Conservation (phyloP, 64 coral and sea anemone species). For the Dendrophyllia cribrosa region DNA sequence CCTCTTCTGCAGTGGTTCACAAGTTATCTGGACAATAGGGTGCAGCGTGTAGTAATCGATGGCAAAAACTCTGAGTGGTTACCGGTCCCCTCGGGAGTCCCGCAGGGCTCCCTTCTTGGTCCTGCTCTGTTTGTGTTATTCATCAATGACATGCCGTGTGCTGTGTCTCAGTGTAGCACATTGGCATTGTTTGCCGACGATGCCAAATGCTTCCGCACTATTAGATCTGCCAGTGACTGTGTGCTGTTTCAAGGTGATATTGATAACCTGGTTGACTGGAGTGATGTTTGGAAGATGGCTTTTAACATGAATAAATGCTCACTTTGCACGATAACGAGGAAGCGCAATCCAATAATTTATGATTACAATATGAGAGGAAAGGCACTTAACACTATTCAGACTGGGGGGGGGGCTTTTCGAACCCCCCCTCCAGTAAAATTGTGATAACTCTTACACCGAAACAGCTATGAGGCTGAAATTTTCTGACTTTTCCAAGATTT, state of each 20-base stretch:
- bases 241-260: constrained; percentile 43
- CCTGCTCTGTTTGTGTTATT: constrained; percentile 60
- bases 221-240: constrained; percentile 33
- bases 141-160: constrained; percentile 51
- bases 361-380: too few species aligned
- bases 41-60: constrained; percentile 49
- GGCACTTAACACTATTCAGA: too few species aligned
- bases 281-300: constrained; percentile 42
- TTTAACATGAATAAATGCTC: constrained; percentile 69
- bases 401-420: too few species aligned
- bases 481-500: too few species aligned
- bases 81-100: constrained; percentile 15
- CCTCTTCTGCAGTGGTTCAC: constrained; percentile 67
- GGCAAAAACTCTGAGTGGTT: constrained; percentile 43
- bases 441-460: too few species aligned
- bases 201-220: constrained; percentile 62
- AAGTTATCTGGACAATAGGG: constrained; percentile 53
- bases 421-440: too few species aligned
- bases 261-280: constrained; percentile 53
- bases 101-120: constrained; percentile 52
- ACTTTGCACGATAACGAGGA: constrained; percentile 35
- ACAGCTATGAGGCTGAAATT: too few species aligned
- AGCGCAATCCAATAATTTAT: background rate
- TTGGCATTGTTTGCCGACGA: constrained; percentile 57
- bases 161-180: background rate